Conservation (phyloP, 2,888 invertebrate genomes). For the Artemia sp. region DNA sequence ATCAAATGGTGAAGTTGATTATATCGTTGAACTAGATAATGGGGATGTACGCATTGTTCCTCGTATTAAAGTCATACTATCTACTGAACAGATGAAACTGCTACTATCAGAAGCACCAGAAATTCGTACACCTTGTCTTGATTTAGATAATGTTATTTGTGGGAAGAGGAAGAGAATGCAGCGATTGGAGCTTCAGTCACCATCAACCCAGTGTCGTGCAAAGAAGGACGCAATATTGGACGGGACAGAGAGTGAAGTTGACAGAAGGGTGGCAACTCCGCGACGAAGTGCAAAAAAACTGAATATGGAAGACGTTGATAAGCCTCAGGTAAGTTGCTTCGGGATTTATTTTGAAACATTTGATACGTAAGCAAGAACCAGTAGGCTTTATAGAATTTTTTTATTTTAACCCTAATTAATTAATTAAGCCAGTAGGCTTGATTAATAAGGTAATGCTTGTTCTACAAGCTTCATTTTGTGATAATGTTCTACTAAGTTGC, state of each 20-base stretch:
- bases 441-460: too few species aligned
- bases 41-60: background rate
- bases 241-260: slow-evolving; percentile 20
- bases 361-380: too few species aligned
- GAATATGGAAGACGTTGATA: too few species aligned
- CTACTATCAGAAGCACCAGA: background rate
- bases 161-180: background rate
- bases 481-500: too few species aligned
- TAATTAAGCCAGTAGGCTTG: too few species aligned
- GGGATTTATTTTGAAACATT: too few species aligned
- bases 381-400: too few species aligned
- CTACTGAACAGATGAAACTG: background rate
- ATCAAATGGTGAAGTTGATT: slow-evolving; percentile 7
- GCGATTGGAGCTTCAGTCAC: background rate
- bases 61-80: background rate
- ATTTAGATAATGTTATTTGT: background rate
- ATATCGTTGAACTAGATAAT: slow-evolving; percentile 3
- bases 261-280: background rate
- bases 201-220: slow-evolving; percentile 5
- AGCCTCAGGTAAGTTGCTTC: too few species aligned
- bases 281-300: too few species aligned
- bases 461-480: too few species aligned
- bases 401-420: too few species aligned
- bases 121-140: background rate
- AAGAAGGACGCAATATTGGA: slow-evolving; percentile 20